These are phyloP conservation scores for Sebastolobus alascanus DNA, from an alignment of 2,797 vertebrate species.

Conservation along the genomic window DNA sequence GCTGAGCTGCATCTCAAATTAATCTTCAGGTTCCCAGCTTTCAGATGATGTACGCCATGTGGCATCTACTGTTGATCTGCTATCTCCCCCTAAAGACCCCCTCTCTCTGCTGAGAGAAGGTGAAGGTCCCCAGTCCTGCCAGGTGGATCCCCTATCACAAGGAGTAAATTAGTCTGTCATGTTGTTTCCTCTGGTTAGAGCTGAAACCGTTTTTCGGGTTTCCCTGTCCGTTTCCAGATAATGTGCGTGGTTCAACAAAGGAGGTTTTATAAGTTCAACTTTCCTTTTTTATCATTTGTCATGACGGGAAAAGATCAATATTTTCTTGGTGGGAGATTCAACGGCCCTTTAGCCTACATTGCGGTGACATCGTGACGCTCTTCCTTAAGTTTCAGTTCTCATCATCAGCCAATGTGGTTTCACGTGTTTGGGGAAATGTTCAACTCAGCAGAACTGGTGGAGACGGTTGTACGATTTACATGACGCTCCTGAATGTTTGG, in stretches of 20 bases:
- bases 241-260: no score
- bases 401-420: background rate
- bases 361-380: background rate
- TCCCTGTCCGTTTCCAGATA: background rate
- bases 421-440: background rate
- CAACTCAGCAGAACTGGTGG: background rate
- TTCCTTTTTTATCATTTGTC: background rate
- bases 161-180: background rate
- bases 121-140: constrained; percentile 88
- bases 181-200: background rate
- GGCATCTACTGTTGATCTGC: no score
- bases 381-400: constrained; percentile 13
- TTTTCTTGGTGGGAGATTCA: background rate
- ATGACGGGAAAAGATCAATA: background rate
- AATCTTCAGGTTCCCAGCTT: no score
- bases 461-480: background rate
- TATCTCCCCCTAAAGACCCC: no score
- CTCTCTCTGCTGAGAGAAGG: constrained; percentile 63
- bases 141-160: constrained; percentile 84
- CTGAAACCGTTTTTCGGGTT: background rate
- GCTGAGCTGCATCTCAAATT: no score
- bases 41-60: no score
- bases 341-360: background rate
- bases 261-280: background rate
- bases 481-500: background rate